Evolutionary conservation across 2,888 invertebrate genomes (phyloP).

Genomic region (Lamellibrachia satsuma): DNA sequence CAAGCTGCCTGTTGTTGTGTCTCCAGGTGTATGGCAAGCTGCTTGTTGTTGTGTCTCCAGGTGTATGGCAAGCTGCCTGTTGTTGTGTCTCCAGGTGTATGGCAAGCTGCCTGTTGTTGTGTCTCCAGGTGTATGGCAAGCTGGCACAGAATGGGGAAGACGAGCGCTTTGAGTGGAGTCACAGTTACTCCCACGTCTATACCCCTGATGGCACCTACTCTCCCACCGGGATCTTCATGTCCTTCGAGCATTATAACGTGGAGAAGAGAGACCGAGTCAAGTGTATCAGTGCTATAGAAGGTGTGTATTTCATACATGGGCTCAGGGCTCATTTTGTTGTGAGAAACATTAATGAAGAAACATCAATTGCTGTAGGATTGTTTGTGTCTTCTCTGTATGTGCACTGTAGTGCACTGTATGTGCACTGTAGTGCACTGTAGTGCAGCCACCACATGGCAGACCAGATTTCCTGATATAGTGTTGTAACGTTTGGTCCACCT

Average conservation of each 20-base stretch:
- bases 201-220: constrained; percentile 89
- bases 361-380: too few relatives aligned
- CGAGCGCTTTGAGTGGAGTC: constrained; percentile 93
- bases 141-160: constrained; percentile 74
- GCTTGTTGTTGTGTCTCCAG: too few relatives aligned
- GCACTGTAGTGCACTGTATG: too few relatives aligned
- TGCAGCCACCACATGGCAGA: too few relatives aligned
- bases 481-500: too few relatives aligned
- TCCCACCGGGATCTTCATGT: constrained; percentile 89
- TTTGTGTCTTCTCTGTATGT: too few relatives aligned
- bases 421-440: too few relatives aligned
- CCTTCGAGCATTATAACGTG: constrained; percentile 97
- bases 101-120: neutral
- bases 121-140: constrained; percentile 82
- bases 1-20: neutral
- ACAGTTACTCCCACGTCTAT: constrained; percentile 91
- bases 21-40: neutral
- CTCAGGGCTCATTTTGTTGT: too few relatives aligned
- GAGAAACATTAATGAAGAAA: too few relatives aligned
- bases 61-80: too few relatives aligned
- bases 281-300: constrained; percentile 91
- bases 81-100: too few relatives aligned
- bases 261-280: constrained; percentile 95
- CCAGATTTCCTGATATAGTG: too few relatives aligned
- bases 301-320: constrained; percentile 62